These are phyloP conservation scores for Strigops habroptila DNA, from an alignment of 2,113 vertebrate species.

Conservation along the genomic window DNA sequence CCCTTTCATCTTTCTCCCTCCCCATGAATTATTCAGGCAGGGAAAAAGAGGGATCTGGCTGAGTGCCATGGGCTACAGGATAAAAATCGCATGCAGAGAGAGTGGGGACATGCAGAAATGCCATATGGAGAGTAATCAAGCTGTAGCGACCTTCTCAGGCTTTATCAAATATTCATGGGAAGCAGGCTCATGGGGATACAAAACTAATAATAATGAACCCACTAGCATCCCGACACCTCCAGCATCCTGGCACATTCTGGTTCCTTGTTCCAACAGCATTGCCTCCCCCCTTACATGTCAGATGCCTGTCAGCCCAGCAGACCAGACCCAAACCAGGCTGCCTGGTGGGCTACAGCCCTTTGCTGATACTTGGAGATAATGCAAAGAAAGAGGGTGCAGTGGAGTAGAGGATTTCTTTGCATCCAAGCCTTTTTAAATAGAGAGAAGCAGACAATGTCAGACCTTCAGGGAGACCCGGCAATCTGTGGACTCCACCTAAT, in stretches of 20 bases:
- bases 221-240: background rate
- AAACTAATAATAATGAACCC: conserved; percentile 7
- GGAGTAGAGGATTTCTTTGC: background rate
- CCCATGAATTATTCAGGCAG: background rate
- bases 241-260: background rate
- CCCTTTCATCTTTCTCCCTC: background rate
- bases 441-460: background rate
- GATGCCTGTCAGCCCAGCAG: background rate
- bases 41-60: background rate
- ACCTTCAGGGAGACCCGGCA: background rate
- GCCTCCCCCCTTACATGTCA: rapidly evolving
- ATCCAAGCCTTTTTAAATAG: background rate
- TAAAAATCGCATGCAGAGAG: background rate
- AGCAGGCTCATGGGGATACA: background rate
- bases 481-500: background rate
- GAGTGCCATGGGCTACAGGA: background rate
- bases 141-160: background rate
- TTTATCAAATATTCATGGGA: conserved; percentile 16
- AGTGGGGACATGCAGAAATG: conserved; percentile 3
- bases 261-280: background rate
- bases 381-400: background rate
- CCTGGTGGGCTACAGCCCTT: background rate
- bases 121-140: conserved; percentile 25
- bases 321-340: background rate
- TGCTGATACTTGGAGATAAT: background rate